Conservation (phyloP, 1,140 invertebrate species). For the Pygmarrhopalites habei region DNA sequence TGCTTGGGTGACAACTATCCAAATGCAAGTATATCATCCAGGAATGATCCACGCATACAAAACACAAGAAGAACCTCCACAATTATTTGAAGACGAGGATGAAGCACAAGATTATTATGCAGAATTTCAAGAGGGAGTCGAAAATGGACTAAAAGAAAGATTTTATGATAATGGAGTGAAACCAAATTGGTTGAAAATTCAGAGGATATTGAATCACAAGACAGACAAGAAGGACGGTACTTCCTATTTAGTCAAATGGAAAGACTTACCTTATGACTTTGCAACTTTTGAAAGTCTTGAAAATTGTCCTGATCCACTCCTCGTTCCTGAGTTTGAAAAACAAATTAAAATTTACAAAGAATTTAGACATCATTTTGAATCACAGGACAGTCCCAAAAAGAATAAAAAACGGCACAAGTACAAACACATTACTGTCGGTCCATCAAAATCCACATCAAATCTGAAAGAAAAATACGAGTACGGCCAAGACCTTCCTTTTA, state of each 20-base stretch:
- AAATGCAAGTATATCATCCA: conserved; percentile 93
- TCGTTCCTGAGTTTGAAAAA: conserved; percentile 75
- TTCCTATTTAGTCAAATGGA: conserved; percentile 91
- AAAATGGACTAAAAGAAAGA: conserved; percentile 67
- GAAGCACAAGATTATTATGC: conserved; percentile 82
- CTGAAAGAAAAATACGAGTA: conserved; percentile 89
- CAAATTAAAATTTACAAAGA: conserved; percentile 86
- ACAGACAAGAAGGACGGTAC: too few relatives aligned
- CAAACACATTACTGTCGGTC: conserved; percentile 72
- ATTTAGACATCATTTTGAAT: conserved; percentile 19
- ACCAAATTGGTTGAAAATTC: conserved; percentile 93
- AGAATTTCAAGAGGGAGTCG: conserved; percentile 58
- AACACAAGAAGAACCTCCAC: conserved; percentile 53
- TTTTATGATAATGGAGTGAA: conserved; percentile 90
- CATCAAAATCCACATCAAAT: conserved; percentile 80
- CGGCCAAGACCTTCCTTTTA: conserved; percentile 71
- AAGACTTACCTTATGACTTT: conserved; percentile 91
- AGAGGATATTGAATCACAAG: conserved; percentile 51
- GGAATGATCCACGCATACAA: conserved; percentile 87
- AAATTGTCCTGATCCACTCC: conserved; percentile 50
- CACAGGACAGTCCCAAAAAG: neutral
- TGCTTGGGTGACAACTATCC: conserved; percentile 92
- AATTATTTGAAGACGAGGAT: conserved; percentile 11
- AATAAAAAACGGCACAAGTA: conserved; percentile 59
- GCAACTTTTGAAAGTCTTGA: conserved; percentile 94